phyloP scores from a whole-genome alignment of 2,888 invertebrate species.

The Drosophila helvetica region DNA sequence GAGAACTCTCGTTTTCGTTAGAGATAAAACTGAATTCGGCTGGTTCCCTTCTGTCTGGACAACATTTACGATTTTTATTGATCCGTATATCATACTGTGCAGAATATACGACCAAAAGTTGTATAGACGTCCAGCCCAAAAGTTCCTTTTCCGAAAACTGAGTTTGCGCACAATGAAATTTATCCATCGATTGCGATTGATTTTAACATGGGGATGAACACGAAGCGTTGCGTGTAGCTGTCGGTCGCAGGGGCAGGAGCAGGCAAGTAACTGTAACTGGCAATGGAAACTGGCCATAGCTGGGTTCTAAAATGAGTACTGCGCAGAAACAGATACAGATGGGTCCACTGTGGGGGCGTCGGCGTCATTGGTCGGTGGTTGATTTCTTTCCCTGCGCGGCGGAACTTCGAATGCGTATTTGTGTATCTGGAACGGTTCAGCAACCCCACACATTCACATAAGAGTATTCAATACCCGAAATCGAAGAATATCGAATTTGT shows the following conservation, averaged over 20 bases:
- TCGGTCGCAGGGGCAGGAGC: not conserved
- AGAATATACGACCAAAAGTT: slow-evolving; percentile 26
- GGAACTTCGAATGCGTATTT: slow-evolving; percentile 33
- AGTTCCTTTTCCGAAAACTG: slow-evolving; percentile 27
- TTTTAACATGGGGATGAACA: slow-evolving; percentile 50
- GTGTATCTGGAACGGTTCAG: slow-evolving; percentile 64
- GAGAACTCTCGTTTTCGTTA: slow-evolving; percentile 37
- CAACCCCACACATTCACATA: slow-evolving; percentile 54
- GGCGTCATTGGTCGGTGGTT: slow-evolving; percentile 57
- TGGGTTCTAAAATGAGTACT: slow-evolving; percentile 44
- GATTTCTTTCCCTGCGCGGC: slow-evolving; percentile 46
- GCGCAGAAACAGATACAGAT: slow-evolving; percentile 47
- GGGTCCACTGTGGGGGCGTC: slow-evolving; percentile 1
- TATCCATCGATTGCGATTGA: slow-evolving; percentile 62
- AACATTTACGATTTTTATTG: slow-evolving; percentile 12
- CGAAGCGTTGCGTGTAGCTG: slow-evolving; percentile 14
- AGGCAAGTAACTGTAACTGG: slow-evolving; percentile 33
- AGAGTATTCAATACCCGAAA: slow-evolving; percentile 27
- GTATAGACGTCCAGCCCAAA: slow-evolving; percentile 25
- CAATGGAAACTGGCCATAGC: slow-evolving; percentile 13
- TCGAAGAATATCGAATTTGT: slow-evolving; percentile 43
- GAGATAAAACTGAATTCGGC: slow-evolving; percentile 32
- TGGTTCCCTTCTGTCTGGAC: slow-evolving; percentile 26
- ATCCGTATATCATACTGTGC: not conserved
- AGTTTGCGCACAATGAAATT: slow-evolving; percentile 63